Percentiles rank a stretch among this genome's conserved stretches.
phyloP scores from a whole-genome alignment of 2,888 invertebrate genomes.

The Drosophila hamatofila region DNA sequence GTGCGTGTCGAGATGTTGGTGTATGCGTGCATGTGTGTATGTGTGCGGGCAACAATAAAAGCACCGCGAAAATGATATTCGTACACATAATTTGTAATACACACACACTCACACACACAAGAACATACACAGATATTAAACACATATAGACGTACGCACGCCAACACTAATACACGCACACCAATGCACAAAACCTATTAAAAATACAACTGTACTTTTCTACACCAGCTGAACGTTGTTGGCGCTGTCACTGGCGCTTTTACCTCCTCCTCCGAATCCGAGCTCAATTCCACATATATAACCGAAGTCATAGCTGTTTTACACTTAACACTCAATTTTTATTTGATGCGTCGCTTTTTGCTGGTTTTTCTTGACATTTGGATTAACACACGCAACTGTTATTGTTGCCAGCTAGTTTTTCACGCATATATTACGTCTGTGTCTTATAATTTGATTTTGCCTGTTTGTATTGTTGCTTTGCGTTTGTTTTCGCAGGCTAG shows the following conservation, averaged over 20 bases:
- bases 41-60: constrained; percentile 56
- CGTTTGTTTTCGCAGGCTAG: constrained; percentile 65
- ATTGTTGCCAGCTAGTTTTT: constrained; percentile 65
- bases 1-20: constrained; percentile 27
- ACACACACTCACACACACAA: constrained; percentile 38
- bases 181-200: constrained; percentile 59
- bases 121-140: constrained; percentile 21
- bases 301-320: constrained; percentile 78
- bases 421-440: constrained; percentile 57
- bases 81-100: constrained; percentile 57
- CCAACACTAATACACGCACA: constrained; percentile 47
- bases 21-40: constrained; percentile 38
- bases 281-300: constrained; percentile 84
- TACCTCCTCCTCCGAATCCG: constrained; percentile 85
- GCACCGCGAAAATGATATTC: constrained; percentile 68
- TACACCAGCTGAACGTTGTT: constrained; percentile 51
- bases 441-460: constrained; percentile 52
- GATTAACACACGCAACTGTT: constrained; percentile 40
- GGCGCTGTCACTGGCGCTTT: constrained; percentile 54
- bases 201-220: constrained; percentile 76
- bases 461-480: constrained; percentile 66
- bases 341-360: constrained; percentile 44
- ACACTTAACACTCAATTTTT: constrained; percentile 40
- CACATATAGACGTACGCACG: constrained; percentile 37
- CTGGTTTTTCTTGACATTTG: constrained; percentile 58